Base-by-base conservation (phyloP, 2,888 invertebrate species). In the Pollenia labialis region DNA sequence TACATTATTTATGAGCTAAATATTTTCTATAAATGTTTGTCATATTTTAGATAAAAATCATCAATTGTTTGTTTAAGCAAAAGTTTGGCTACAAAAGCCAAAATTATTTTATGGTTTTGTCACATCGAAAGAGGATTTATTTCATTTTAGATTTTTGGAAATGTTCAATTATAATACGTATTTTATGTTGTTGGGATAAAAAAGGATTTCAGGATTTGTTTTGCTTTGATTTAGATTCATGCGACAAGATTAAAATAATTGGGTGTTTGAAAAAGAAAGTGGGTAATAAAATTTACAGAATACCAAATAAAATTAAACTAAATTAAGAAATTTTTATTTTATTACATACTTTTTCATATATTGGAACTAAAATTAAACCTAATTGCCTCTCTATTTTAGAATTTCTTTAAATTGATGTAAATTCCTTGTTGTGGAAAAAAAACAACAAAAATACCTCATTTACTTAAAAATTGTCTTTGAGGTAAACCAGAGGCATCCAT, bases 61-160 rank as follows among this genome's bases (percentile, higher is more conserved):
- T 52, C 54, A 48, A 32, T 64, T 71, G 52, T 76, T 10, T 48
- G 52, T 62, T 44, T 76, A 18, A 62, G 48, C 56, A 44, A 44
- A 56, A 74, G 16, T 62, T 82, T 82, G 68, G 84, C 74, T 87
- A 77, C 81, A 87, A 83, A 32, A 72, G 68, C 76, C 54, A 80
- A 84, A 32, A 87, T 74, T 72, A 54, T 81, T 84, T 82, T 87
- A 84, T 87, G 87, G 87, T 87, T 87, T 81, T 87, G 87, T 87
- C 87, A 87, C 84, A 84, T 81, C 9, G 46, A 62, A 62, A 81
- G 62, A 79, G 84, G 81, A 81, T 81, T 87, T 76, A 86, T 76
- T 75, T 71, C 44, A 11, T 83, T 4, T 46, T 58, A 66, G 72
- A 18, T 16, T n/a, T 56, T 52, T 52, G 54, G 16, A 50, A 74